These are phyloP conservation scores for Diogma glabrata DNA, from an alignment of 2,888 invertebrate species.

Conservation along the genomic window DNA sequence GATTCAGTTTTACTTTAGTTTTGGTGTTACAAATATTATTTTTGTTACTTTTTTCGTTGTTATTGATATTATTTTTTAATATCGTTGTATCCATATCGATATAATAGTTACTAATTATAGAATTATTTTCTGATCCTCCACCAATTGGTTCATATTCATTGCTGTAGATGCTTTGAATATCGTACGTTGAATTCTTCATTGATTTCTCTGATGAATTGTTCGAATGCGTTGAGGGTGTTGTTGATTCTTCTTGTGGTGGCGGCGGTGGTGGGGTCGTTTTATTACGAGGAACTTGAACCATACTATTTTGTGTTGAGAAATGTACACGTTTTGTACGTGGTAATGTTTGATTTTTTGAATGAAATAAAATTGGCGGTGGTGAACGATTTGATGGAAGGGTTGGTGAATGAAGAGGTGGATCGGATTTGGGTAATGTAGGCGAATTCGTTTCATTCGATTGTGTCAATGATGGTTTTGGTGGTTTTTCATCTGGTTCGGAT, in stretches of 20 bases:
- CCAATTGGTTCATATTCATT: constrained; percentile 62
- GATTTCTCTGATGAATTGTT: constrained; percentile 4
- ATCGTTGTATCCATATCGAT: constrained; percentile 48
- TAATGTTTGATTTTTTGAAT: constrained; percentile 21
- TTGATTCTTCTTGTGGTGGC: constrained; percentile 15
- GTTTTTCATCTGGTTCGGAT: constrained; percentile 30
- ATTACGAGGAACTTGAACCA: constrained; percentile 35
- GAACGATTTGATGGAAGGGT: constrained; percentile 18
- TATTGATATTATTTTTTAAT: constrained; percentile 41
- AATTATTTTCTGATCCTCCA: constrained; percentile 28
- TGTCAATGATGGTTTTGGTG: constrained; percentile 29
- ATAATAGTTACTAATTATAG: constrained; percentile 43
- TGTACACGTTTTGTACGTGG: constrained; percentile 43
- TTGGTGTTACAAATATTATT: constrained; percentile 17
- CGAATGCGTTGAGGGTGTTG: constrained; percentile 23
- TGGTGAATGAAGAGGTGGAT: background rate
- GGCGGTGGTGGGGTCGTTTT: constrained; percentile 2
- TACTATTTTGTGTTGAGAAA: constrained; percentile 51
- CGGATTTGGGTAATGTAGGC: background rate
- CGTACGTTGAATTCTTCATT: constrained; percentile 4
- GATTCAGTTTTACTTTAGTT: constrained; percentile 26
- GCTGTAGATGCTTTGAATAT: constrained; percentile 51
- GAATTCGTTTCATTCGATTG: background rate
- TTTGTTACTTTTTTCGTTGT: constrained; percentile 17
- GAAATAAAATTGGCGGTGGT: constrained; percentile 18